Conservation (phyloP, 2,888 invertebrate genomes). For the Chironomus riparius region DNA sequence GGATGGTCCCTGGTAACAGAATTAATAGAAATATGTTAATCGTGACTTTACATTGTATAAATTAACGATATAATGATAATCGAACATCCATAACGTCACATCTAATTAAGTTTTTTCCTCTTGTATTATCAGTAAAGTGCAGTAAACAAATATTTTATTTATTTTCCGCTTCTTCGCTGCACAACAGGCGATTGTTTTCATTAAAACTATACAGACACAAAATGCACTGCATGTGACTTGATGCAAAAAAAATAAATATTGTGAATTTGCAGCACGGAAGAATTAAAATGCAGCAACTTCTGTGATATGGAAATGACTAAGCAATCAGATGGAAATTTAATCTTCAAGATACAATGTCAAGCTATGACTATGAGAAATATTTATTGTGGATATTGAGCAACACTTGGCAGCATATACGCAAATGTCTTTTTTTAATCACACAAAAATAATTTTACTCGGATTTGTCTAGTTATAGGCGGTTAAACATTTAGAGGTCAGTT, state of each 20-base stretch:
- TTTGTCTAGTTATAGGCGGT: neutral
- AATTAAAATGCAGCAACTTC: too few species aligned
- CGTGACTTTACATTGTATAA: neutral
- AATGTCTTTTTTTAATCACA: neutral
- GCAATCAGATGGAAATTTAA: too few species aligned
- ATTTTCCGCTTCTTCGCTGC: neutral
- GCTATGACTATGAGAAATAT: neutral
- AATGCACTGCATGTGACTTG: neutral
- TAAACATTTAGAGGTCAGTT: neutral
- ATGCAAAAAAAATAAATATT: too few species aligned
- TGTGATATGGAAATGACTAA: too few species aligned
- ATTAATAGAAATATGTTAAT: neutral
- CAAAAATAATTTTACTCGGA: too few species aligned
- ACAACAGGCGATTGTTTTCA: neutral
- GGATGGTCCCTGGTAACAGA: neutral
- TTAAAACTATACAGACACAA: neutral
- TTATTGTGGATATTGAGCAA: neutral
- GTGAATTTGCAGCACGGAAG: too few species aligned
- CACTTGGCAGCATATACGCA: neutral
- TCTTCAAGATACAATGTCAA: too few species aligned
- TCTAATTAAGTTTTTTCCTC: neutral
- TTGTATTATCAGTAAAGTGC: neutral
- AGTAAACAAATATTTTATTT: neutral
- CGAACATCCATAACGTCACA: neutral
- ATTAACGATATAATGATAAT: neutral